Base-by-base conservation (phyloP, 2,797 vertebrate genomes). In the Clarias platycephalus region DNA sequence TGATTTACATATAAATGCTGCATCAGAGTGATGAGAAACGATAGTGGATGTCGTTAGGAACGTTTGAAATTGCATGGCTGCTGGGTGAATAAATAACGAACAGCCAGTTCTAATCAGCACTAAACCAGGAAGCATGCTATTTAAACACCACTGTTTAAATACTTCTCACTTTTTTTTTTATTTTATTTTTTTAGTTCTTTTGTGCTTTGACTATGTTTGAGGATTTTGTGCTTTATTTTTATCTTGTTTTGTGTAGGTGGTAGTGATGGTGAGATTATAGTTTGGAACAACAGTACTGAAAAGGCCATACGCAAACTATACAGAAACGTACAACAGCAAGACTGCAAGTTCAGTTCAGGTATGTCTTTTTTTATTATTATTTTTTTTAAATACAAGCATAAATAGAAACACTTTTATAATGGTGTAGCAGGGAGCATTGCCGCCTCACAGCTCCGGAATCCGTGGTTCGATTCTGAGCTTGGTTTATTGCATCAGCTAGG, bases 261-360 rank as follows among this genome's bases (percentile, higher is more conserved):
- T 85, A 91, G 85, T 3, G 92, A 94, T 90, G 95, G 95, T 53
- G 93, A 95, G 91, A 94, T 96, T 71, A 83, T 93, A 70, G 88
- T 96, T 72, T 96, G 95, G 94, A 96, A 95, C 66, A 96, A 87
- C 86, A 93, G 88, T 86, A 95, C 95, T 31, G 94, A 95, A 91
- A 96, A 92, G 22, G 91, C 91, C 89, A 81, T 88, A 74, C 88
- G 90, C 78, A 94, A 95, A 88, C 90, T 94, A 55, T 22, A 40
- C 62, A 55, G 16, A 60, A 37, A 44, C n/a, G 20, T 63, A 31
- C 70, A 57, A 60, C 71, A 60, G 1, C 20, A 18, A 60, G 22
- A 68, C 20, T 53, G 63, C 58, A 63, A 55, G 57, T 71, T 26
- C n/a, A 55, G 28, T 49, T 77, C 80, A 77, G 63, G 84, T 85